Base-by-base conservation (phyloP, 53 echinoderm and acorn worm species). In the Paracentrotus lividus region DNA sequence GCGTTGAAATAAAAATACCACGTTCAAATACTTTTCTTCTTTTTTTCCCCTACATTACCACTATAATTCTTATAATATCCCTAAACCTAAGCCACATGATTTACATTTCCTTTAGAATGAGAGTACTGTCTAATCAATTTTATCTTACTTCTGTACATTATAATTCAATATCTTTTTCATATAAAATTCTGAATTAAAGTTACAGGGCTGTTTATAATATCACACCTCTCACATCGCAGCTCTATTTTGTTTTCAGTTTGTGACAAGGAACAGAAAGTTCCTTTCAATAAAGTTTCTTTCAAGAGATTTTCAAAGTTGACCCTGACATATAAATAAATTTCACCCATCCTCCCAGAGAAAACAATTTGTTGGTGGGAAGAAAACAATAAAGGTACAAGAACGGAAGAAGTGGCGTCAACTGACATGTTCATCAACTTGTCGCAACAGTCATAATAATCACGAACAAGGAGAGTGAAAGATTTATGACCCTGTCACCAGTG, bases 261-360 rank as follows among this genome's bases (percentile, higher is more conserved):
- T 36, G 72, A 72, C 72, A 72, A 16, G 38, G 72, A 72, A 40
- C 20, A 38, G 72, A 72, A 38, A 72, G 72, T 38, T 72, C 40
- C 72, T 72, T 38, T 69, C 69, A 69, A 18, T 69, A 16, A 4
- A 31, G 9, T 51, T 51, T 84, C 84, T 84, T 85, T 85, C 85
- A 85, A 85, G 47, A 49, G 23, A 49, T 59, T 56, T 4, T n/a
- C 88, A 56, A 33, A 88, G 54, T 32, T 88, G 88, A 88, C 88
- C 88, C 54, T 38, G 88, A 24, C 38, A 55, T 38, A 88, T 88
- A 88, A 88, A 88, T 88, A 88, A 88, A 88, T 88, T n/a, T 72
- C 36, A 36, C 72, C 72, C 57, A 20, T 34, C 23, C 42, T 88
- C 40, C 53, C 59, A 88, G 88, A 23, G 7, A 88, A 88, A 54